Conservation (phyloP, 2,888 invertebrate species). For the Apodemia zela region DNA sequence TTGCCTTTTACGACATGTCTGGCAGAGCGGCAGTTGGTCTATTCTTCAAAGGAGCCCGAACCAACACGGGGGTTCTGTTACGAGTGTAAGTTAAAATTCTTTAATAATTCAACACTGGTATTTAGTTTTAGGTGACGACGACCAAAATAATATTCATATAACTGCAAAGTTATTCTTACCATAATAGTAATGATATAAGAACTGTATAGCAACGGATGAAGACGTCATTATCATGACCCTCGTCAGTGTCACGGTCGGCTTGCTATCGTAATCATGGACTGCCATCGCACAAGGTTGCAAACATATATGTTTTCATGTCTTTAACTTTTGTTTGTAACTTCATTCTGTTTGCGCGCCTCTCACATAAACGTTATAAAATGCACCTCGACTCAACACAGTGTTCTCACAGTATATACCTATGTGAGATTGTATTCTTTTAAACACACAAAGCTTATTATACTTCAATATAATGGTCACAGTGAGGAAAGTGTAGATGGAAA, state of each 20-base stretch:
- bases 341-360: slow-evolving; percentile 1
- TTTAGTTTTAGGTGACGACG: background rate
- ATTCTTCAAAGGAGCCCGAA: too few relatives aligned
- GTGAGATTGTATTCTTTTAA: background rate
- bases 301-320: slow-evolving; percentile 64
- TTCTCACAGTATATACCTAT: background rate
- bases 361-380: slow-evolving; percentile 5
- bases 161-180: slow-evolving; percentile 7
- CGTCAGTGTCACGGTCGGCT: slow-evolving; percentile 72
- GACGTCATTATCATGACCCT: slow-evolving; percentile 62
- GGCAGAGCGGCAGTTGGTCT: too few relatives aligned
- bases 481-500: too few relatives aligned
- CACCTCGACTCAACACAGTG: background rate
- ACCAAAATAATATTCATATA: slow-evolving; percentile 8
- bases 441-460: background rate
- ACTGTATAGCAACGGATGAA: slow-evolving; percentile 36
- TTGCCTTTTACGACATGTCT: too few relatives aligned
- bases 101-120: background rate
- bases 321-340: slow-evolving; percentile 9
- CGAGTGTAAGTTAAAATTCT: background rate
- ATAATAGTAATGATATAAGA: slow-evolving; percentile 18
- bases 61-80: too few relatives aligned
- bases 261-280: slow-evolving; percentile 55
- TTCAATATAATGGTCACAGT: too few relatives aligned
- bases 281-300: slow-evolving; percentile 67